Evolutionary conservation across 1,140 invertebrate genomes (phyloP).

Genomic region (Homalodisca vitripennis): DNA sequence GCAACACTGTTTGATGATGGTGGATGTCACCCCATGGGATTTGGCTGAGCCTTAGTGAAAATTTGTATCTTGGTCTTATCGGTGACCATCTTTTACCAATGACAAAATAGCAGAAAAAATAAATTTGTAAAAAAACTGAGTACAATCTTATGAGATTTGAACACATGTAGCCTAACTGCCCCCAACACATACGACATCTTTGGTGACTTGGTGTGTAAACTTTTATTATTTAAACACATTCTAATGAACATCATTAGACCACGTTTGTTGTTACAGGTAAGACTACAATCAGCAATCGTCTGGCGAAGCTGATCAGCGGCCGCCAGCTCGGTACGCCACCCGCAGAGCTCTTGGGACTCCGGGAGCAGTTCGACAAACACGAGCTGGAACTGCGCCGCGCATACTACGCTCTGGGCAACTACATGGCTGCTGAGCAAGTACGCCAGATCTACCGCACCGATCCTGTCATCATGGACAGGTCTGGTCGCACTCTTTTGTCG

Average conservation of each 20-base stretch:
- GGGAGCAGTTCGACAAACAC: constrained; percentile 41
- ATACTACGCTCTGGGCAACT: constrained; percentile 47
- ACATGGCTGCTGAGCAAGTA: constrained; percentile 45
- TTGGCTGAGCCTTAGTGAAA: too few relatives aligned
- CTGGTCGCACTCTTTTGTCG: too few relatives aligned
- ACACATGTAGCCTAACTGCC: background rate
- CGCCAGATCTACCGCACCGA: constrained; percentile 35
- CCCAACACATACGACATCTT: background rate
- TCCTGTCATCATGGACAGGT: constrained; percentile 45
- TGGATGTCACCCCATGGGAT: too few relatives aligned
- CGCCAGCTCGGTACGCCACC: constrained; percentile 41
- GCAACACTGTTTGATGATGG: too few relatives aligned
- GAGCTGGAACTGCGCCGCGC: constrained; percentile 37
- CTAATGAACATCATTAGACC: background rate
- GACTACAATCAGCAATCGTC: constrained; percentile 38
- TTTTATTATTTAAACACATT: background rate
- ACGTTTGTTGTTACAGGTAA: constrained; percentile 40
- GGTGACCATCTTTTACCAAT: background rate
- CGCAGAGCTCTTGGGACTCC: background rate
- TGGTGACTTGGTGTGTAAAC: too few relatives aligned
- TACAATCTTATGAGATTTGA: background rate
- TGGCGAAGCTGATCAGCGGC: constrained; percentile 40
- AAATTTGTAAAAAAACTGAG: background rate
- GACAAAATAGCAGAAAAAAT: background rate
- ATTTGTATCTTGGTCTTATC: too few relatives aligned